Conservation (phyloP, 2,797 vertebrate species). For the Morelia viridis region DNA sequence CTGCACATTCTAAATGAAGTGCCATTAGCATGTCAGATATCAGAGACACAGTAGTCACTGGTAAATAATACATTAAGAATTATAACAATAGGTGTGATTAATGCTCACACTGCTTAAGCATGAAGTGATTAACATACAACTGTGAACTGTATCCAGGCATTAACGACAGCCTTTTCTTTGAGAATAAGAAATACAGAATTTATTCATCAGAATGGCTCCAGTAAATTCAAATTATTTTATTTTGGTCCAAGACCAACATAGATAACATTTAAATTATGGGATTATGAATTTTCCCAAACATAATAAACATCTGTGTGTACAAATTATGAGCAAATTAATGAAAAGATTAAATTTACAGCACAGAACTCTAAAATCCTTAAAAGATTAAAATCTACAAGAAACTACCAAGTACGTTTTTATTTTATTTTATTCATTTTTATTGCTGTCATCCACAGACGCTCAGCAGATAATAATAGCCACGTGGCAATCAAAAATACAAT, state of each 20-base stretch:
- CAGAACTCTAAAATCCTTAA: neutral
- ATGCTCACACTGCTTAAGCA: constrained; percentile 26
- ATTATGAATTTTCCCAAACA: neutral
- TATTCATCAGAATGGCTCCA: neutral
- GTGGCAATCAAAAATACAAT: neutral
- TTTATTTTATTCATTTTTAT: neutral
- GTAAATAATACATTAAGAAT: constrained; percentile 66
- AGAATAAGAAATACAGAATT: neutral
- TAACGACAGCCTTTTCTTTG: neutral
- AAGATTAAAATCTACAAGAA: neutral
- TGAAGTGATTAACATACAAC: neutral
- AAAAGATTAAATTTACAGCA: neutral
- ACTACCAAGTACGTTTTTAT: neutral
- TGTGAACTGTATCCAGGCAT: neutral
- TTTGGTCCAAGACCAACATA: neutral
- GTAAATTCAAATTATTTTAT: neutral
- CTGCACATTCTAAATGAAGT: constrained; percentile 60
- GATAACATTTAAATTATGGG: neutral
- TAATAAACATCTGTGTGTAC: neutral
- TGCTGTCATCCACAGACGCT: neutral
- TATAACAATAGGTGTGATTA: constrained; percentile 45
- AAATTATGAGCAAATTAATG: neutral
- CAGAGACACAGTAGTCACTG: constrained; percentile 60
- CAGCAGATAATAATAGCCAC: neutral
- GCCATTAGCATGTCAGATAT: constrained; percentile 66